These are phyloP conservation scores for Aphelocoma californica DNA, from an alignment of 2,797 vertebrate genomes.

Conservation along the genomic window DNA sequence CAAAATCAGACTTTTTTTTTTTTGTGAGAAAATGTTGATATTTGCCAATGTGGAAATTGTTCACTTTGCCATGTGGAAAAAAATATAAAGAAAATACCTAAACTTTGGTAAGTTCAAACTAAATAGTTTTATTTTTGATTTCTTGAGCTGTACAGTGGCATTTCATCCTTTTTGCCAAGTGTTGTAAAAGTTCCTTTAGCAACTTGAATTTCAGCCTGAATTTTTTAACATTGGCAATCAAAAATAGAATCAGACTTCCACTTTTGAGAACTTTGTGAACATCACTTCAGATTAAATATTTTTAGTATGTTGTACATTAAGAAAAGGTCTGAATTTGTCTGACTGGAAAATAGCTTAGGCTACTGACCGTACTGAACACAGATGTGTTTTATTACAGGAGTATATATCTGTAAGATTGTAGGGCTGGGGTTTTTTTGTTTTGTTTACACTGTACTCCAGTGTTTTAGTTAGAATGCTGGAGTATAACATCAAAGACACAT, in stretches of 20 bases:
- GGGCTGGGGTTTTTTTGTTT: neutral
- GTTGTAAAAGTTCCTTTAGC: constrained; percentile 30
- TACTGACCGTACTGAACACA: constrained; percentile 5
- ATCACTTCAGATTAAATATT: neutral
- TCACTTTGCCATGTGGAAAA: neutral
- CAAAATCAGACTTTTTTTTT: neutral
- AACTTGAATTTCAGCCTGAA: constrained; percentile 44
- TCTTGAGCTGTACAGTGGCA: constrained; percentile 49
- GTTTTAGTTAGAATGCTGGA: neutral
- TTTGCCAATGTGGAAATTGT: neutral
- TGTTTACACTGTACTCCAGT: neutral
- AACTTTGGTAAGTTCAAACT: neutral
- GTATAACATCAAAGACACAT: neutral
- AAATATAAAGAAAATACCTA: neutral
- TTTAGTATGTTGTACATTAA: constrained; percentile 23
- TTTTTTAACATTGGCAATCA: constrained; percentile 17
- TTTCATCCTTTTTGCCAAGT: constrained; percentile 28
- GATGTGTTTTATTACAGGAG: neutral
- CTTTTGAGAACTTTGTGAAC: neutral
- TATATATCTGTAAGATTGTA: neutral
- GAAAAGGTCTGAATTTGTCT: constrained; percentile 21
- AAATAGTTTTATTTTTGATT: constrained; percentile 16
- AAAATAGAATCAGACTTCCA: constrained; percentile 35
- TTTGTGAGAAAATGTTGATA: neutral
- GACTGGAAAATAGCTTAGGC: constrained; percentile 49